Evolutionary conservation across 2,797 vertebrate species (phyloP).

Genomic region (Coluber constrictor): DNA sequence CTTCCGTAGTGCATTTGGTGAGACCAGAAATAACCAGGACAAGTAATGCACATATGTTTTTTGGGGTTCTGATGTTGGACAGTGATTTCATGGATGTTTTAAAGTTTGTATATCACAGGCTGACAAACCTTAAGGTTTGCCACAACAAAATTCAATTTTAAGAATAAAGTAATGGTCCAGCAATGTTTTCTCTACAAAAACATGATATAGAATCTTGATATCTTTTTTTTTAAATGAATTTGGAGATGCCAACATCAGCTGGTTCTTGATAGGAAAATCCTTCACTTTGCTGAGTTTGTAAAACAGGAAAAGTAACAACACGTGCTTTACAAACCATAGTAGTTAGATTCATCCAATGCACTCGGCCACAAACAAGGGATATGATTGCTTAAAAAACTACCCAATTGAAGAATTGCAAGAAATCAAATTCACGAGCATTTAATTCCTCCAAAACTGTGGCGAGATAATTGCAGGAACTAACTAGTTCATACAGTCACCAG

Average conservation of each 20-base stretch:
- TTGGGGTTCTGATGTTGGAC: background rate
- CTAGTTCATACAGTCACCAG: background rate
- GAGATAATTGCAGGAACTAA: background rate
- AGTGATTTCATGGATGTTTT: background rate
- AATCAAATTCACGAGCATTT: background rate
- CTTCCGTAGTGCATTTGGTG: background rate
- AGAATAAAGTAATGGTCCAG: background rate
- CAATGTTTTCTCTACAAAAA: background rate
- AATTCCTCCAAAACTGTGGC: background rate
- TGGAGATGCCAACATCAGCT: background rate
- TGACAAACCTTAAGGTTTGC: background rate
- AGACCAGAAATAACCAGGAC: background rate
- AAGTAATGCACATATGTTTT: background rate
- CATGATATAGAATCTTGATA: too few species aligned
- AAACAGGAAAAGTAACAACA: background rate
- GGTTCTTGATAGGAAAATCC: background rate
- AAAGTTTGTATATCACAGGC: background rate
- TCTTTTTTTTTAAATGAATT: background rate
- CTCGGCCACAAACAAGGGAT: background rate
- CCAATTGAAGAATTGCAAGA: background rate
- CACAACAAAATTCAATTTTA: background rate
- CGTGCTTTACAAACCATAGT: background rate
- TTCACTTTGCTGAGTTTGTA: background rate
- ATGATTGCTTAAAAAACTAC: background rate
- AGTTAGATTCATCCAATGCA: background rate